These are phyloP conservation scores for Saccostrea cuccullata DNA, from an alignment of 1,140 invertebrate species.

Conservation along the genomic window DNA sequence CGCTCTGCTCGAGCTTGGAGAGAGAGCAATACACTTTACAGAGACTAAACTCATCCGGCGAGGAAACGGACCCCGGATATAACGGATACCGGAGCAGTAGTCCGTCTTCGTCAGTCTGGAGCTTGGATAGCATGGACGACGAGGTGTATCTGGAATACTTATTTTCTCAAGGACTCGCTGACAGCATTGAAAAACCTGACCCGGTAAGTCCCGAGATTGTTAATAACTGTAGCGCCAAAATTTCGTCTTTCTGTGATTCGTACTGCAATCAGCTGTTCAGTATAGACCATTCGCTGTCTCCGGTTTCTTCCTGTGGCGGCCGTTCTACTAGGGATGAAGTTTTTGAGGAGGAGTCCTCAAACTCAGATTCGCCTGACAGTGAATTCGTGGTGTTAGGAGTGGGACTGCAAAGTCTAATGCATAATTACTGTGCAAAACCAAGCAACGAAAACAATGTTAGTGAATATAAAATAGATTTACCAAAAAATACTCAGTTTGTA, in stretches of 20 bases:
- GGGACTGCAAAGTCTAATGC: slow-evolving; percentile 77
- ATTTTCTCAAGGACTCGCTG: slow-evolving; percentile 73
- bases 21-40: slow-evolving; percentile 74
- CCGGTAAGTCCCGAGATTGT: slow-evolving; percentile 57
- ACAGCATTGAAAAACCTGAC: slow-evolving; percentile 65
- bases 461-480: slow-evolving; percentile 56
- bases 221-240: slow-evolving; percentile 53
- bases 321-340: slow-evolving; percentile 59
- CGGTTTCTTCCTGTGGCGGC: background rate
- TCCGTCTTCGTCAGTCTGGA: slow-evolving; percentile 63
- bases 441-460: slow-evolving; percentile 30
- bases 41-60: slow-evolving; percentile 74
- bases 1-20: slow-evolving; percentile 71
- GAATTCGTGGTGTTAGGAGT: slow-evolving; percentile 78
- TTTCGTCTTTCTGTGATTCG: slow-evolving; percentile 63
- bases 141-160: slow-evolving; percentile 73
- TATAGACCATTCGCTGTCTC: slow-evolving; percentile 41
- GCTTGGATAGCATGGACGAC: slow-evolving; percentile 70
- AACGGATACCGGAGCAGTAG: slow-evolving; percentile 60
- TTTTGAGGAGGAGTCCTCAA: slow-evolving; percentile 38
- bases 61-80: slow-evolving; percentile 66
- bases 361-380: slow-evolving; percentile 50
- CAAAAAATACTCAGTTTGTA: slow-evolving; percentile 41
- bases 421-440: slow-evolving; percentile 66
- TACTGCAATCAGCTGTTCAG: slow-evolving; percentile 57